phyloP scores from a whole-genome alignment of 2,888 invertebrate species.

The Xestia sexstrigata region DNA sequence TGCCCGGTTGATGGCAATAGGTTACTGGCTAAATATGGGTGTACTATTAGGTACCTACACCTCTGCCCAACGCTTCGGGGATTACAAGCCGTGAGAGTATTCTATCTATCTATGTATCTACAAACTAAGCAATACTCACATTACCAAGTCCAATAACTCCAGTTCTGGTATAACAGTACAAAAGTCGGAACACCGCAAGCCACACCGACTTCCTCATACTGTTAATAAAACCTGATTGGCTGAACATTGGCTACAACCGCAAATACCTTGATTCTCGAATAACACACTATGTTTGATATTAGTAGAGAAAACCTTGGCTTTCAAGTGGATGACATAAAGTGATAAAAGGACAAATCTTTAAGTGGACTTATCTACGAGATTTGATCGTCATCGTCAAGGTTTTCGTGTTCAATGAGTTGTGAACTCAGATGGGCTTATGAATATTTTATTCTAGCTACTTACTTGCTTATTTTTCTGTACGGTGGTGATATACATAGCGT shows the following conservation, averaged over 20 bases:
- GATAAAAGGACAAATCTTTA: background rate
- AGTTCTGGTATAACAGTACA: slow-evolving; percentile 34
- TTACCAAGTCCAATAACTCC: background rate
- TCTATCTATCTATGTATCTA: too few species aligned
- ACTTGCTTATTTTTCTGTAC: too few species aligned
- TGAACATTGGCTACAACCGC: slow-evolving; percentile 70
- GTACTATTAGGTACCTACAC: too few species aligned
- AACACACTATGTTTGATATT: slow-evolving; percentile 48
- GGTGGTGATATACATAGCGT: too few species aligned
- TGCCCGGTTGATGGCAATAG: too few species aligned
- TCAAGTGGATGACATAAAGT: background rate
- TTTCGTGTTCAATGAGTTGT: background rate
- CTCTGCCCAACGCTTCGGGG: too few species aligned
- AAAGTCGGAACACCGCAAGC: slow-evolving; percentile 64
- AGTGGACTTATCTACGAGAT: background rate
- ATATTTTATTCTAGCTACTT: background rate
- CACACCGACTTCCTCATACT: slow-evolving; percentile 72
- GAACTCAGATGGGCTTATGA: background rate
- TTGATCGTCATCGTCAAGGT: background rate
- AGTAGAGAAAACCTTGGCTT: slow-evolving; percentile 19
- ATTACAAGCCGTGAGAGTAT: too few species aligned
- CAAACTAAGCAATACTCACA: background rate
- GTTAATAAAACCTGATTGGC: slow-evolving; percentile 68
- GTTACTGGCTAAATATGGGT: too few species aligned
- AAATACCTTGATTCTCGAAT: slow-evolving; percentile 61